Conservation (phyloP, 2,888 invertebrate genomes). For the Perdita meconis region DNA sequence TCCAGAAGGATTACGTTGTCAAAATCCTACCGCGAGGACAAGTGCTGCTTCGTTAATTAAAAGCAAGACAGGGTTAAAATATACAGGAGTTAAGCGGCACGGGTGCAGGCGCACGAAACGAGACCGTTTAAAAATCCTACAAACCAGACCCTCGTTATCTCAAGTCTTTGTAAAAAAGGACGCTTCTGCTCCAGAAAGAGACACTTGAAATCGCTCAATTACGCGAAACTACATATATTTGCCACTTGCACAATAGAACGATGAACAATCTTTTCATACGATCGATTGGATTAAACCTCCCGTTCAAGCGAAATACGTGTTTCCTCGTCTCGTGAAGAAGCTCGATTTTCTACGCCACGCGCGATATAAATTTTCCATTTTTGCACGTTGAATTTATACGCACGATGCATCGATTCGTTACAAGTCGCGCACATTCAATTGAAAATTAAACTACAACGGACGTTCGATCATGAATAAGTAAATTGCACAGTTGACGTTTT, state of each 20-base stretch:
- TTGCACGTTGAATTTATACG: not conserved
- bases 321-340: not conserved
- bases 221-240: conserved; percentile 31
- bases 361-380: conserved; percentile 1
- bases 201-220: not conserved
- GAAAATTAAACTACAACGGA: conserved; percentile 2
- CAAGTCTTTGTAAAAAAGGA: conserved; percentile 11
- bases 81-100: not conserved
- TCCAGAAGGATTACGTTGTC: conserved; percentile 13
- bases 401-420: not conserved
- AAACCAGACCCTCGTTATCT: conserved; percentile 17
- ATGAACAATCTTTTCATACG: conserved; percentile 3
- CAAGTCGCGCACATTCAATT: not conserved
- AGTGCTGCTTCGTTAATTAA: conserved; percentile 36
- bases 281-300: conserved; percentile 10
- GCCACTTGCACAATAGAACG: not conserved
- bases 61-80: conserved; percentile 20
- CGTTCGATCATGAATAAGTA: not conserved
- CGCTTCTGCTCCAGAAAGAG: not conserved
- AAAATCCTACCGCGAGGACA: conserved; percentile 20
- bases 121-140: conserved; percentile 28
- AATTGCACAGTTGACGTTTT: not conserved
- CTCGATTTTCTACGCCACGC: not conserved
- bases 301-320: conserved; percentile 6
- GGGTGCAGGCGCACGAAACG: not conserved